Conservation (phyloP, 2,797 vertebrate genomes). For the Coendou prehensilis region DNA sequence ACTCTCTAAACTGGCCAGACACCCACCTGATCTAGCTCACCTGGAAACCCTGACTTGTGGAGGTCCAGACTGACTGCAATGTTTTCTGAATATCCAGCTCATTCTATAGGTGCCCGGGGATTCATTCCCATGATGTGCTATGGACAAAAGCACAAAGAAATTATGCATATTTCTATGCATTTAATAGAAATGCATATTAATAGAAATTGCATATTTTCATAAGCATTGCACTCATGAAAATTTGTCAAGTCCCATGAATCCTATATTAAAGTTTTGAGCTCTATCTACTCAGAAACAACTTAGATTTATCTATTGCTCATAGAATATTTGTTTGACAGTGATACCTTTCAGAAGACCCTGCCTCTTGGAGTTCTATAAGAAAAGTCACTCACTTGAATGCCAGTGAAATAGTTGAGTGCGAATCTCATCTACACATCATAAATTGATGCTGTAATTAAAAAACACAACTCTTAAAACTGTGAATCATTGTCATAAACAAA, state of each 20-base stretch:
- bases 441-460: not conserved
- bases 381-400: not conserved
- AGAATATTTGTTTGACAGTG: slow-evolving; percentile 3
- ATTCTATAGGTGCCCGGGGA: not conserved
- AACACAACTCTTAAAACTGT: not conserved
- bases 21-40: not conserved
- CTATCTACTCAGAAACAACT: not conserved
- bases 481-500: not conserved
- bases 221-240: slow-evolving; percentile 39
- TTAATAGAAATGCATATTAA: not conserved
- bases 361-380: not conserved
- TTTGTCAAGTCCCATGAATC: not conserved
- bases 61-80: not conserved
- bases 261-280: not conserved
- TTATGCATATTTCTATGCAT: too few species aligned
- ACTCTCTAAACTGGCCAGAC: not conserved
- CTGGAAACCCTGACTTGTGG: not conserved
- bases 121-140: not conserved
- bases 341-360: not conserved
- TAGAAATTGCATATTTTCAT: slow-evolving; percentile 25
- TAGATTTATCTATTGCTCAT: not conserved
- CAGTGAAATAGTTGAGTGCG: not conserved
- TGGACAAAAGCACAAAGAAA: not conserved
- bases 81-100: not conserved
- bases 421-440: not conserved